Evolutionary conservation across 2,888 invertebrate genomes (phyloP).

Genomic region (Drosophila crucigera): DNA sequence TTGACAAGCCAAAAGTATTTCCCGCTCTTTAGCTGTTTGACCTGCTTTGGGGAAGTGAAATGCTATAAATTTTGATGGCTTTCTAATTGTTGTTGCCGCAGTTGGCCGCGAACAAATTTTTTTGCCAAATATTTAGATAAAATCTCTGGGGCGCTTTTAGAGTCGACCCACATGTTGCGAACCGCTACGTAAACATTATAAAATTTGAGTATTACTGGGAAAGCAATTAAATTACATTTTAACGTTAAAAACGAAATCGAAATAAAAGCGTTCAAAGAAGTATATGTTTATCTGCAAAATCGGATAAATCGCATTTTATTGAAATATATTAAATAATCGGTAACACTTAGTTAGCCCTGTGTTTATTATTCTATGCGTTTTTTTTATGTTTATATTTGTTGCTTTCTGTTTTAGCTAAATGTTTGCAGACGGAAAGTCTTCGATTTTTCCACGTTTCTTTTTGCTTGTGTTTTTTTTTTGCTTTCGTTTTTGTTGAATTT

Average conservation of each 20-base stretch:
- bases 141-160: conserved; percentile 24
- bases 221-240: conserved; percentile 42
- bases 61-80: conserved; percentile 60
- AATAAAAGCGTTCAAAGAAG: conserved; percentile 16
- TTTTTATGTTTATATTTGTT: neutral
- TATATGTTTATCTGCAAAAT: conserved; percentile 33
- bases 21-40: conserved; percentile 18
- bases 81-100: conserved; percentile 62
- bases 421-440: neutral
- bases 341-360: neutral
- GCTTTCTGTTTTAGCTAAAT: neutral
- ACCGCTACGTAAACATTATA: conserved; percentile 37
- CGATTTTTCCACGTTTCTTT: neutral
- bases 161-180: conserved; percentile 25
- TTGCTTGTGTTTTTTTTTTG: neutral
- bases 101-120: conserved; percentile 32
- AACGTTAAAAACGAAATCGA: neutral
- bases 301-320: conserved; percentile 5
- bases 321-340: neutral
- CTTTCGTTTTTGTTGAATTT: neutral
- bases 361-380: conserved; percentile 5
- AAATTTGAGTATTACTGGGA: conserved; percentile 34
- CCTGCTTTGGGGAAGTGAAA: conserved; percentile 35
- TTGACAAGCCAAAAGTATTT: conserved; percentile 51
- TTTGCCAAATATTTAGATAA: conserved; percentile 43